Conservation (phyloP, 2,888 invertebrate genomes). For the Catonia carolina region DNA sequence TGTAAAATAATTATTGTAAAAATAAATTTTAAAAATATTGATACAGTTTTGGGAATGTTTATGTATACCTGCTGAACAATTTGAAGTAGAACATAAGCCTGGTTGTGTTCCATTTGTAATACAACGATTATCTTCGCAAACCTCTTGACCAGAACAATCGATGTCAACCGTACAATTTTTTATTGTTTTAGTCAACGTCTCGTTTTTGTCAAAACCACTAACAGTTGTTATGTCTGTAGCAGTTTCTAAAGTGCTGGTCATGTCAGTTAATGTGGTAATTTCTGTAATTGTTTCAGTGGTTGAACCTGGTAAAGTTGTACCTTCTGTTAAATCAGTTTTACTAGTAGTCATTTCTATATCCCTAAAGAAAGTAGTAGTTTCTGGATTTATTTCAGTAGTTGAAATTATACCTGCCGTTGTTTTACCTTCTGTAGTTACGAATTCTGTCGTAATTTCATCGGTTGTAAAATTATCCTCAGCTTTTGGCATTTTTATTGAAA, state of each 20-base stretch:
- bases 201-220: background rate
- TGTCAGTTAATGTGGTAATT: conserved; percentile 9
- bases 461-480: conserved; percentile 27
- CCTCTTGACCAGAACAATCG: conserved; percentile 77
- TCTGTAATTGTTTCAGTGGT: conserved; percentile 18
- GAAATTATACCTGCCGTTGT: conserved; percentile 13
- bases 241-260: background rate
- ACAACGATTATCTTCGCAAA: conserved; percentile 79
- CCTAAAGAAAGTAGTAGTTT: conserved; percentile 21
- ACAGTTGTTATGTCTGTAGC: conserved; percentile 10
- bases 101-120: conserved; percentile 57
- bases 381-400: conserved; percentile 28
- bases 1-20: no score
- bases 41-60: conserved; percentile 6
- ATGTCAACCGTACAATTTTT: conserved; percentile 60
- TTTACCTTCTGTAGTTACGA: background rate
- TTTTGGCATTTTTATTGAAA: conserved; percentile 37
- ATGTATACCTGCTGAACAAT: conserved; percentile 57
- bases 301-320: conserved; percentile 17
- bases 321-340: conserved; percentile 19
- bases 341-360: conserved; percentile 24
- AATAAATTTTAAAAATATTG: no score
- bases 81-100: conserved; percentile 60
- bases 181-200: conserved; percentile 38
- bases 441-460: conserved; percentile 25